These are phyloP conservation scores for Gerosis bhagava DNA, from an alignment of 2,888 invertebrate species.

Conservation along the genomic window DNA sequence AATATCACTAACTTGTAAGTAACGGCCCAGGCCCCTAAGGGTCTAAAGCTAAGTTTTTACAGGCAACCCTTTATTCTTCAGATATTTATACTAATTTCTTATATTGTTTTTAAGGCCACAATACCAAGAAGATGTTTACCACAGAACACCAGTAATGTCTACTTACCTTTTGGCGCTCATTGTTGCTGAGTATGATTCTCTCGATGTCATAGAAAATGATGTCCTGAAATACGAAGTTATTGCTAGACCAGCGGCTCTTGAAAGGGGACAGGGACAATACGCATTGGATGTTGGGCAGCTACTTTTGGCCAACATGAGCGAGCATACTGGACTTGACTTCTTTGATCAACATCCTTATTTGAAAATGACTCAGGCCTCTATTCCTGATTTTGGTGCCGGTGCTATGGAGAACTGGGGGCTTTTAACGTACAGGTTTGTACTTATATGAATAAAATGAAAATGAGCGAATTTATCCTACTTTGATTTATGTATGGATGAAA, in stretches of 20 bases:
- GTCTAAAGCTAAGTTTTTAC: no score
- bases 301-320: conserved; percentile 73
- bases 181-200: conserved; percentile 81
- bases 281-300: conserved; percentile 64
- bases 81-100: no score
- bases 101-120: conserved; percentile 43
- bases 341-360: conserved; percentile 66
- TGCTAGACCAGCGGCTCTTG: conserved; percentile 66
- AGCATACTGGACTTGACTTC: conserved; percentile 78
- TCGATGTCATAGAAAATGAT: conserved; percentile 27
- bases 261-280: conserved; percentile 56
- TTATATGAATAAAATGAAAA: neutral
- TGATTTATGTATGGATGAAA: no score
- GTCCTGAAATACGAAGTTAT: conserved; percentile 61
- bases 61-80: no score
- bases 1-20: no score
- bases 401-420: conserved; percentile 95
- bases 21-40: no score
- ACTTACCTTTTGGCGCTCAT: conserved; percentile 88
- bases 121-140: conserved; percentile 54
- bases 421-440: conserved; percentile 85
- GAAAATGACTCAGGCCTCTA: conserved; percentile 87
- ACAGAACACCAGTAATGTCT: conserved; percentile 77
- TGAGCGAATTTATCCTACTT: no score
- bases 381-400: conserved; percentile 89